phyloP scores from a whole-genome alignment of 2,888 invertebrate genomes.

The Exocentrus adspersus region DNA sequence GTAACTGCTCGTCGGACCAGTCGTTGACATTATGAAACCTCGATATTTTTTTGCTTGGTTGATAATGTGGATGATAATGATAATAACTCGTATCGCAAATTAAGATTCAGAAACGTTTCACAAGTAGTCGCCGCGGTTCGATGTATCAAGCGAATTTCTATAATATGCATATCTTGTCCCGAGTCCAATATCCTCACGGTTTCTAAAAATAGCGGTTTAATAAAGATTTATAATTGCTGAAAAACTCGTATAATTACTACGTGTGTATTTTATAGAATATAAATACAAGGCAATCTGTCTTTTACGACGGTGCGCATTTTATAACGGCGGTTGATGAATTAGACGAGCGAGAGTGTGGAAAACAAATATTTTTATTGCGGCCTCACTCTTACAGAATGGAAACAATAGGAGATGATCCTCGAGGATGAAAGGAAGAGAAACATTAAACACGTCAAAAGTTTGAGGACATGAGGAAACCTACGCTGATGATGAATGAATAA shows the following conservation, averaged over 20 bases:
- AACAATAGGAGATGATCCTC: too few relatives aligned
- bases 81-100: too few relatives aligned
- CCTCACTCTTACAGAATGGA: background rate
- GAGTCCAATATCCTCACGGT: constrained; percentile 16
- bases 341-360: background rate
- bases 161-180: background rate
- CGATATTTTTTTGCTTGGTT: background rate
- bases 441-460: too few relatives aligned
- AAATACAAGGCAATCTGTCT: constrained; percentile 12
- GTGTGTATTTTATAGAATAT: constrained; percentile 11
- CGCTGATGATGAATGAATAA: too few relatives aligned
- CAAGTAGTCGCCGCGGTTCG: too few relatives aligned
- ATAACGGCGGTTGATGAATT: background rate
- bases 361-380: background rate
- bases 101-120: too few relatives aligned
- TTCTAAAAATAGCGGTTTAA: constrained; percentile 19
- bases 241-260: background rate
- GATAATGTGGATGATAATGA: background rate
- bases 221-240: constrained; percentile 10
- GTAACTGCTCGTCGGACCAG: too few relatives aligned
- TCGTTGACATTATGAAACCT: too few relatives aligned
- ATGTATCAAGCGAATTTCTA: too few relatives aligned
- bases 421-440: too few relatives aligned
- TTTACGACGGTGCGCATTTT: background rate
- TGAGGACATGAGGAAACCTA: too few relatives aligned